These are phyloP conservation scores for Sylvilagus floridanus DNA, from an alignment of 2,797 vertebrate species.

Conservation along the genomic window DNA sequence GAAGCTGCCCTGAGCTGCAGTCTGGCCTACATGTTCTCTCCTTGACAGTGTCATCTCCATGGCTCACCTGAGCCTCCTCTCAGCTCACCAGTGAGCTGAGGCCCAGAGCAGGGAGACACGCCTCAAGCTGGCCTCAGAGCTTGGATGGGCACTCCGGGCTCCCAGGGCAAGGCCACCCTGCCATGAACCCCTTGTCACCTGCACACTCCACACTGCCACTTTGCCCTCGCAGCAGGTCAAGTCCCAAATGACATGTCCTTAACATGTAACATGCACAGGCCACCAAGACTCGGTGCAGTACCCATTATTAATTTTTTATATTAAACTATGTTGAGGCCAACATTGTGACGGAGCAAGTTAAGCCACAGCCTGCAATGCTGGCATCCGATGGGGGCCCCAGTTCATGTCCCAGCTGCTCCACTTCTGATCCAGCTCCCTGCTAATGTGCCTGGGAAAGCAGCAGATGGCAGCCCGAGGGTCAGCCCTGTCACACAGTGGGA, in stretches of 20 bases:
- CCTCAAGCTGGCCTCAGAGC: not conserved
- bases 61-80: not conserved
- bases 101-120: not conserved
- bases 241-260: not conserved
- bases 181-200: not conserved
- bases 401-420: no score
- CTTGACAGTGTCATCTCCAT: fast-evolving
- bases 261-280: no score
- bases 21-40: not conserved
- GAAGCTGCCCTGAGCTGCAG: not conserved
- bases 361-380: no score
- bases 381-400: no score
- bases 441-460: no score
- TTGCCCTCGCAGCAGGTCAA: not conserved
- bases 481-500: no score
- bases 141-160: not conserved
- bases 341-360: no score
- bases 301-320: not conserved
- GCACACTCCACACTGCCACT: not conserved
- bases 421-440: no score
- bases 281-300: not conserved
- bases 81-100: not conserved
- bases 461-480: no score
- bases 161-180: not conserved
- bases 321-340: no score